Base-by-base conservation (phyloP, 2,888 invertebrate genomes). In the Sinopyrophorus schimmeli region DNA sequence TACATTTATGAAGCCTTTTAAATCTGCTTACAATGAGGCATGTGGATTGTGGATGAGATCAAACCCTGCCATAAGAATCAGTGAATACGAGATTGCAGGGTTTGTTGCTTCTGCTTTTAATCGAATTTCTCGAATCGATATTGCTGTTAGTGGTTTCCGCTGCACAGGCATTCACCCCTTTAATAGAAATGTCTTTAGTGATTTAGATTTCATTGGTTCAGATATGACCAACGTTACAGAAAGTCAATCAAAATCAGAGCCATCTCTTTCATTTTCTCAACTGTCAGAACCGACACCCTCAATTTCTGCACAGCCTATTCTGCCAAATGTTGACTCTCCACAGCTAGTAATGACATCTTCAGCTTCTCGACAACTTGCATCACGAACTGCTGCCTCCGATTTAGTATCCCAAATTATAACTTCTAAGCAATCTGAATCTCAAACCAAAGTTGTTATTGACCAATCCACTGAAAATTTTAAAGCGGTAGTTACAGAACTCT, bases 41-140 rank as follows among this genome's bases (percentile, higher is more conserved):
- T n/a, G n/a, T n/a, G n/a, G n/a, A n/a, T n/a, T n/a, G n/a, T n/a
- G n/a, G n/a, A n/a, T n/a, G n/a, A 5, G 9, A n/a, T 24, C 3
- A 3, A 24, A 24, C 24, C 24, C 24, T 5, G 24, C 9, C 24
- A 10, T 24, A 24, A 24, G 24, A 3, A 24, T 24, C 24, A 24
- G n/a, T 24, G 9, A 24, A n/a, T 24, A 24, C 24, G 24, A 24
- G n/a, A 24, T 24, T 24, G 24, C 24, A 24, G 5, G 24, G 24
- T 24, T 24, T 24, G 24, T n/a, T 3, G n/a, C n/a, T 24, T n/a
- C n/a, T n/a, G n/a, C n/a, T n/a, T n/a, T n/a, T n/a, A n/a, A n/a
- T n/a, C n/a, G n/a, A n/a, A n/a, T n/a, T n/a, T n/a, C n/a, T n/a
- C n/a, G n/a, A 24, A 24, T 24, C n/a, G 9, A n/a, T 24, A 5